A percentile compares a stretch with the other conserved stretches of the same genome.
Conservation (phyloP, 1,140 invertebrate genomes). For the Homarus americanus region DNA sequence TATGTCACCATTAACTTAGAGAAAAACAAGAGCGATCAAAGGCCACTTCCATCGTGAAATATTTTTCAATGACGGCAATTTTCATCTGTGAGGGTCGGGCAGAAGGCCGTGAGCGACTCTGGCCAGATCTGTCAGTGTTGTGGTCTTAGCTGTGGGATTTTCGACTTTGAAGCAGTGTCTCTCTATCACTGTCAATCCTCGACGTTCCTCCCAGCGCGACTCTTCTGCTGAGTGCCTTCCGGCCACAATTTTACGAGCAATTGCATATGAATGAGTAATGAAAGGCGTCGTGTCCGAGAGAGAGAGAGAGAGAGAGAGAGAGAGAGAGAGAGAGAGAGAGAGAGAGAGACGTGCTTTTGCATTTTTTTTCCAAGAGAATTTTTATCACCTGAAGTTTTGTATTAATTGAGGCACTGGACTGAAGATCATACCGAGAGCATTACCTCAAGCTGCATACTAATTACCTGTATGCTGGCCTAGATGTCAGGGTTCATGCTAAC, state of each 20-base stretch:
- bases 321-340: conserved; percentile 31
- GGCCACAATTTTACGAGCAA: conserved; percentile 58
- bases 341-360: too few relatives aligned
- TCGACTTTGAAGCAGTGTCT: not conserved
- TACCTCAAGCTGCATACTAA: too few relatives aligned
- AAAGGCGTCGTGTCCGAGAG: conserved; percentile 35
- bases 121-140: not conserved
- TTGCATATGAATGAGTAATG: conserved; percentile 60
- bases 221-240: conserved; percentile 52
- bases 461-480: too few relatives aligned
- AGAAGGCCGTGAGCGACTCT: not conserved
- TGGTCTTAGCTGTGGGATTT: not conserved
- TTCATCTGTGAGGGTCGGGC: conserved; percentile 18
- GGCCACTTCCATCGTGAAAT: conserved; percentile 15
- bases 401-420: too few relatives aligned
- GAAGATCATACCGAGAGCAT: too few relatives aligned
- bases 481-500: too few relatives aligned
- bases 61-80: conserved; percentile 51
- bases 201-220: not conserved
- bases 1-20: conserved; percentile 40
- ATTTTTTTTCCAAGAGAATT: too few relatives aligned
- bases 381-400: too few relatives aligned
- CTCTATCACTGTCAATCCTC: not conserved
- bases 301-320: conserved; percentile 25
- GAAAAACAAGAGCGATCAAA: conserved; percentile 50